Evolutionary conservation across 2,888 invertebrate genomes (phyloP).

Genomic region (Coenonympha glycerion): DNA sequence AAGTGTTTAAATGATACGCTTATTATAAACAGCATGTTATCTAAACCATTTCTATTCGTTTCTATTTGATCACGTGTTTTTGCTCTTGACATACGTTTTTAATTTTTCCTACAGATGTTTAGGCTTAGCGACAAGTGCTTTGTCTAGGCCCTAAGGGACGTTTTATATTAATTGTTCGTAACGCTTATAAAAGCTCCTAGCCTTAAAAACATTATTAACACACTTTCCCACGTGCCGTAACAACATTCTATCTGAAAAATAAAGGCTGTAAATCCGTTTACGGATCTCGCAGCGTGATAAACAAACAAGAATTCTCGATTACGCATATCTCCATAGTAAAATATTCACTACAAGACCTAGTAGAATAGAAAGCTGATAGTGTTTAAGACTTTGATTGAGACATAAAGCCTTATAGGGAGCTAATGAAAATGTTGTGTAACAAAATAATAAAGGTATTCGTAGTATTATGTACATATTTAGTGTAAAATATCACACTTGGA

Average conservation of each 20-base stretch:
- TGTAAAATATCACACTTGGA: not conserved
- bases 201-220: not conserved
- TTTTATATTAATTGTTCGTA: not conserved
- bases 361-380: constrained; percentile 28
- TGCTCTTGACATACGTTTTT: no score
- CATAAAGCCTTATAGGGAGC: constrained; percentile 22
- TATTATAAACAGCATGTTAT: no score
- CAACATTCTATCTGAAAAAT: constrained; percentile 3
- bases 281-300: constrained; percentile 22
- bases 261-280: constrained; percentile 19
- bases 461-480: no score
- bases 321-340: constrained; percentile 28
- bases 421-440: constrained; percentile 19
- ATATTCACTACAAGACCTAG: constrained; percentile 21
- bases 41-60: no score
- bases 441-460: no score
- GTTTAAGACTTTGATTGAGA: constrained; percentile 25
- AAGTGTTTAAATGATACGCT: no score
- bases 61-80: no score
- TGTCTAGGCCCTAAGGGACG: no score
- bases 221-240: not conserved
- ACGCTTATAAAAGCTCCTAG: not conserved
- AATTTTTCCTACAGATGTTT: no score
- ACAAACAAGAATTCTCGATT: constrained; percentile 28
- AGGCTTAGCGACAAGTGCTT: no score